These are phyloP conservation scores for Sacculina carcini DNA, from an alignment of 2,888 invertebrate genomes.

Conservation along the genomic window DNA sequence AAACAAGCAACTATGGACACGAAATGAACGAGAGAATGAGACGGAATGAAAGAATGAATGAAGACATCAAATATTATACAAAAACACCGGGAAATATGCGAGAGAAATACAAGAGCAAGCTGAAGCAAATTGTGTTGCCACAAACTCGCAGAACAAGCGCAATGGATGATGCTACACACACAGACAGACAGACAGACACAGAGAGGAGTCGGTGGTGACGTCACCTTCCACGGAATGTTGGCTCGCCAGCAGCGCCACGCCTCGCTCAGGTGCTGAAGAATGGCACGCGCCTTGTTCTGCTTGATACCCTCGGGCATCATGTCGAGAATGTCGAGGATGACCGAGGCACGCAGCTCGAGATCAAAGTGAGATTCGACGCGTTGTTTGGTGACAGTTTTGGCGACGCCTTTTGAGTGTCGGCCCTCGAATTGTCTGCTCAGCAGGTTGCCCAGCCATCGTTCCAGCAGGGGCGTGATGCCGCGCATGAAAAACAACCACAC, in stretches of 20 bases:
- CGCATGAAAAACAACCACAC: conserved; percentile 99
- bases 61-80: too few species aligned
- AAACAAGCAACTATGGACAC: too few species aligned
- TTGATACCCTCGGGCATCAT: conserved; percentile 99
- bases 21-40: too few species aligned
- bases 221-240: conserved; percentile 98
- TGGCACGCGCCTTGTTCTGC: conserved; percentile 96
- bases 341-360: conserved; percentile 86
- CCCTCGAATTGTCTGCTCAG: conserved; percentile 97
- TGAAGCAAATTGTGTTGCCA: too few species aligned
- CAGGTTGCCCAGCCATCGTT: conserved; percentile 97
- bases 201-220: conserved; percentile 13
- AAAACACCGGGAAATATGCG: too few species aligned
- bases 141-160: too few species aligned
- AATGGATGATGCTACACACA: too few species aligned
- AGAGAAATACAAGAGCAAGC: too few species aligned
- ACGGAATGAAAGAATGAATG: too few species aligned
- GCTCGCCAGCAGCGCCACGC: conserved; percentile 99
- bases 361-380: conserved; percentile 98
- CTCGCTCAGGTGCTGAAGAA: conserved; percentile 92
- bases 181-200: neutral
- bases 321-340: conserved; percentile 85
- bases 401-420: conserved; percentile 95
- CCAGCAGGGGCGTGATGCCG: conserved; percentile 88
- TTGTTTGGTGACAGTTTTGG: conserved; percentile 98